These are phyloP conservation scores for Pseudochirops cupreus DNA, from an alignment of 2,797 vertebrate genomes.

Conservation along the genomic window DNA sequence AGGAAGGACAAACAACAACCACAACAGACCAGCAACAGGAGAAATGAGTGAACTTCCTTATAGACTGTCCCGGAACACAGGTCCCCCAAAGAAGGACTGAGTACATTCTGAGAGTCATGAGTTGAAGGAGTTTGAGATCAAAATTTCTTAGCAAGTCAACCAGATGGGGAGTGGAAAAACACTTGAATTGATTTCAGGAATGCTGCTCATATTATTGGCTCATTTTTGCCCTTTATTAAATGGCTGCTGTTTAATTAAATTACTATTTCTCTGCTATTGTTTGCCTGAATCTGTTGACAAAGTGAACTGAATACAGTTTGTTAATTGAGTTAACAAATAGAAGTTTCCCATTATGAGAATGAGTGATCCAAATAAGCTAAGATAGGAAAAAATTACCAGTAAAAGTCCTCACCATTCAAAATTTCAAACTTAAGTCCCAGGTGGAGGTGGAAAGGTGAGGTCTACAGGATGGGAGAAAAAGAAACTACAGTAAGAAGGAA, in stretches of 20 bases:
- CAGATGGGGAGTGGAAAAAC: not conserved
- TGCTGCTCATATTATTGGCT: not conserved
- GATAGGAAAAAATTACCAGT: not conserved
- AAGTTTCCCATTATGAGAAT: not conserved
- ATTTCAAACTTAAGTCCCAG: not conserved
- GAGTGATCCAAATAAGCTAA: not conserved
- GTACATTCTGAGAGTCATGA: not conserved
- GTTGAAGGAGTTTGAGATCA: not conserved
- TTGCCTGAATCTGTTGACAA: not conserved
- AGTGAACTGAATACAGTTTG: not conserved
- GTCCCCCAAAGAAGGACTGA: not conserved
- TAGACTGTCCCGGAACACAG: not conserved
- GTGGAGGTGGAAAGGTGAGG: not conserved
- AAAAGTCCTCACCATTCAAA: not conserved
- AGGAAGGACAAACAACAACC: too few species aligned
- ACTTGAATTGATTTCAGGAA: not conserved
- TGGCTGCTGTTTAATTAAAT: not conserved
- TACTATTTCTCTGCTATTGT: not conserved
- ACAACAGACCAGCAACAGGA: not conserved
- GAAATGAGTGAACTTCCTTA: not conserved
- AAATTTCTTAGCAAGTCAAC: not conserved
- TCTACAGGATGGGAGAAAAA: not conserved
- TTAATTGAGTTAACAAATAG: not conserved
- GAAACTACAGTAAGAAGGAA: not conserved
- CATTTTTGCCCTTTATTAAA: not conserved